Conservation (phyloP, 2,113 vertebrate genomes). For the Oreochromis spilurus region DNA sequence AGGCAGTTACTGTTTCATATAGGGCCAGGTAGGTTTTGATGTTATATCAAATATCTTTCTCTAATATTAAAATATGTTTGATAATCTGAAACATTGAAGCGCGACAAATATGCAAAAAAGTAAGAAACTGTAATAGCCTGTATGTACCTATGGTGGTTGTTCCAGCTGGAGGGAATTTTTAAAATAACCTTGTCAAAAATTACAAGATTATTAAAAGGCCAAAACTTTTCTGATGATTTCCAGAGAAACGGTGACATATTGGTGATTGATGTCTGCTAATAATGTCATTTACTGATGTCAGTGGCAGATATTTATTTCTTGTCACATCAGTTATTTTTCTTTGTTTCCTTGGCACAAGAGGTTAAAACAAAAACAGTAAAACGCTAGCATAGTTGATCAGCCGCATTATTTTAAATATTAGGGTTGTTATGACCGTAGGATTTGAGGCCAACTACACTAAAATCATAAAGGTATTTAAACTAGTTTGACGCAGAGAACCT, state of each 20-base stretch:
- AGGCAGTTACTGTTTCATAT: neutral
- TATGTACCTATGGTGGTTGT: neutral
- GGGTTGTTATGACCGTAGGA: neutral
- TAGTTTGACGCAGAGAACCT: neutral
- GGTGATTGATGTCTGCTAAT: neutral
- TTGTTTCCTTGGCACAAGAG: neutral
- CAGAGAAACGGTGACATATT: rapidly evolving
- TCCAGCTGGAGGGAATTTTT: neutral
- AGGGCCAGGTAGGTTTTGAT: neutral
- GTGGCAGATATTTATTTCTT: neutral
- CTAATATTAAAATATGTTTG: neutral
- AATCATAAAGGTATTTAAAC: neutral
- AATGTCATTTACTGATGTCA: neutral
- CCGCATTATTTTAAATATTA: neutral
- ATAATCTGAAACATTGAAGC: neutral
- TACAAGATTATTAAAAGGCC: neutral
- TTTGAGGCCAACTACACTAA: neutral
- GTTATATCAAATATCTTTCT: neutral
- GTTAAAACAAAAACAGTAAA: neutral
- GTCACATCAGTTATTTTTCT: neutral
- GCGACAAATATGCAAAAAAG: neutral
- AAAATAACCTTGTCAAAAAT: too few relatives aligned
- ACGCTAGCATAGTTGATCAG: neutral
- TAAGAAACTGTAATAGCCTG: neutral
- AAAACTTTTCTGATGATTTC: neutral